These are phyloP conservation scores for Lindbergichthys nudifrons DNA, from an alignment of 2,797 vertebrate species.

Conservation along the genomic window DNA sequence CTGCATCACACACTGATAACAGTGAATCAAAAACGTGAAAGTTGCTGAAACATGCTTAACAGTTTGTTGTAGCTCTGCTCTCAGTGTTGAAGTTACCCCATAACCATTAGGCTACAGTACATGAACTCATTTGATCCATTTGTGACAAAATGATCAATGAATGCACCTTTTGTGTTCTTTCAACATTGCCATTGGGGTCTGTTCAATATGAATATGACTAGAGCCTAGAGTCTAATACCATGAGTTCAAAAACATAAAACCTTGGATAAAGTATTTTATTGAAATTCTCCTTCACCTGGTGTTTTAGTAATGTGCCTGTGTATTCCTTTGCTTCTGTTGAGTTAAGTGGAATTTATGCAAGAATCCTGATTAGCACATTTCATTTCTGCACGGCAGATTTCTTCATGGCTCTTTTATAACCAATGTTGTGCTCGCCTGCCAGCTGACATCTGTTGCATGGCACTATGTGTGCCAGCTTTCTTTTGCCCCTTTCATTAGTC, in stretches of 20 bases:
- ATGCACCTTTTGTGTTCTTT: too few species aligned
- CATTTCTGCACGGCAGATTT: slow-evolving; percentile 49
- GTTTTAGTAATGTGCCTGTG: slow-evolving; percentile 31
- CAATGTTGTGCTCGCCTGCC: slow-evolving; percentile 48
- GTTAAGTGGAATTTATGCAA: slow-evolving; percentile 36
- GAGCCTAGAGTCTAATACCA: too few species aligned
- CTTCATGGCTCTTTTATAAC: slow-evolving; percentile 56
- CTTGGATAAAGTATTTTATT: not conserved
- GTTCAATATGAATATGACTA: too few species aligned
- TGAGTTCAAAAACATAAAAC: not conserved
- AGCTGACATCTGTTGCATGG: slow-evolving; percentile 64
- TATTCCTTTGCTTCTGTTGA: slow-evolving; percentile 39
- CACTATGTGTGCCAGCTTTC: slow-evolving; percentile 37
- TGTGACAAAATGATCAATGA: not conserved
- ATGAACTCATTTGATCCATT: not conserved
- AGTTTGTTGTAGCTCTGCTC: too few species aligned
- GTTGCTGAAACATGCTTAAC: too few species aligned
- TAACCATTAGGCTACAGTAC: too few species aligned
- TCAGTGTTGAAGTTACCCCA: too few species aligned
- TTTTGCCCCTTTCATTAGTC: slow-evolving; percentile 48
- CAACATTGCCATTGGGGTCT: too few species aligned
- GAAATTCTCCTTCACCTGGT: slow-evolving; percentile 11
- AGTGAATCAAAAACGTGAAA: too few species aligned
- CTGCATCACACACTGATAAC: too few species aligned
- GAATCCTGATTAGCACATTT: slow-evolving; percentile 39